Evolutionary conservation across 1,140 invertebrate genomes (phyloP), one percentile per base, ranked within the genome.

Genomic region (Elysia chlorotica): DNA sequence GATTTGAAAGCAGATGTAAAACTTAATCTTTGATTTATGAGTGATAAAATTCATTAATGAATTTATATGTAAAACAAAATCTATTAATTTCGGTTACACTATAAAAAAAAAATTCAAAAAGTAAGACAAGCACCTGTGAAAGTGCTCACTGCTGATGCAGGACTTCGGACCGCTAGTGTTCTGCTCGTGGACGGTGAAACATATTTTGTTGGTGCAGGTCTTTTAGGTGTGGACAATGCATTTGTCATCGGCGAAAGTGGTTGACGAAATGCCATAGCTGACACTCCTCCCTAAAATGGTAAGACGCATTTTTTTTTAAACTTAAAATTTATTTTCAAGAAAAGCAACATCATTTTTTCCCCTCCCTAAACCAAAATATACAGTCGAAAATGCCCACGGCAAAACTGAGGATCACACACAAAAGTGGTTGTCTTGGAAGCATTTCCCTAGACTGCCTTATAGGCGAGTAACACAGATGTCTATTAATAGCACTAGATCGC

Each of bases 141-240:
- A 85, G 78, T 23, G 79, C 77, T 33, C 80, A 86, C 10, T 79
- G 71, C 19, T 83, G 81, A 48, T 84, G 74, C 67, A 2, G 78
- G 77, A 65, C 74, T 80, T 31, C 62, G 56, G 23, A 82, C 63
- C 19, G 76, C 72, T 61, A 74, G 48, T 70, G 81, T 76, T 2
- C 79, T 72, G 30, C 78, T 78, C 0, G 81, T 79, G 14, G 80
- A 79, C 63, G 83, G 83, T 21, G 83, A 84, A 17, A 82, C 69
- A 75, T 76, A 82, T 62, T 81, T 78, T 62, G 71, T 63, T 53
- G 74, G 23, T 23, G 65, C 37, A 21, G 65, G 54, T 61, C 76
- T 53, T 23, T 62, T 54, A 54, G 63, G 72, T 31, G 74, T 69
- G 14, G 75, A 72, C 35, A 71, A 69, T 35, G 78, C 76, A 53